These are phyloP conservation scores for Ptilonorhynchus violaceus DNA, from an alignment of 2,113 vertebrate genomes.

Conservation along the genomic window DNA sequence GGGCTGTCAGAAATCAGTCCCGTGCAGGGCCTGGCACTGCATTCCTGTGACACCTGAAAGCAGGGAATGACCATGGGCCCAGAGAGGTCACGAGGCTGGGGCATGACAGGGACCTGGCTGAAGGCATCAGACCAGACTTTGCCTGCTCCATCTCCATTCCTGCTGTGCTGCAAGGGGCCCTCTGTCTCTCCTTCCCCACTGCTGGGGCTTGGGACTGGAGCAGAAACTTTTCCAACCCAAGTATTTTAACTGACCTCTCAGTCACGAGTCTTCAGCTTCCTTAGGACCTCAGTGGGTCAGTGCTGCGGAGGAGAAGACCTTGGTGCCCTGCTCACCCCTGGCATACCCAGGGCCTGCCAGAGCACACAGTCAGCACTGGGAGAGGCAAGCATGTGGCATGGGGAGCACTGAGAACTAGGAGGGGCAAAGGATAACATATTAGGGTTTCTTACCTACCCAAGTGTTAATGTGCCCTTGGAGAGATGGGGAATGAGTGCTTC, in stretches of 20 bases:
- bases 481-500: background rate
- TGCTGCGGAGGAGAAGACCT: background rate
- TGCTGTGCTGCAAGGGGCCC: background rate
- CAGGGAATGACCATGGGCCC: background rate
- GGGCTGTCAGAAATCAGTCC: background rate
- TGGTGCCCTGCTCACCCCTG: background rate
- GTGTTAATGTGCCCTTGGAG: background rate
- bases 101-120: background rate
- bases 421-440: background rate
- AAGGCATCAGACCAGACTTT: background rate
- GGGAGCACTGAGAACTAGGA: background rate
- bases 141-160: background rate
- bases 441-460: background rate
- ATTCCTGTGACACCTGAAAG: background rate
- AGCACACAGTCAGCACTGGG: background rate
- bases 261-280: rapidly evolving
- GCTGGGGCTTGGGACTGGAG: background rate
- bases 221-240: background rate
- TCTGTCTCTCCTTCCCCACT: background rate
- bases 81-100: rapidly evolving
- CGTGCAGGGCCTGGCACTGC: rapidly evolving
- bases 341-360: background rate
- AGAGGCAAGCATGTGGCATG: background rate
- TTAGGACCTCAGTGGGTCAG: background rate
- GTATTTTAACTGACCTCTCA: background rate